These are phyloP conservation scores for Tenualosa ilisha DNA, from an alignment of 2,797 vertebrate genomes.

Conservation along the genomic window DNA sequence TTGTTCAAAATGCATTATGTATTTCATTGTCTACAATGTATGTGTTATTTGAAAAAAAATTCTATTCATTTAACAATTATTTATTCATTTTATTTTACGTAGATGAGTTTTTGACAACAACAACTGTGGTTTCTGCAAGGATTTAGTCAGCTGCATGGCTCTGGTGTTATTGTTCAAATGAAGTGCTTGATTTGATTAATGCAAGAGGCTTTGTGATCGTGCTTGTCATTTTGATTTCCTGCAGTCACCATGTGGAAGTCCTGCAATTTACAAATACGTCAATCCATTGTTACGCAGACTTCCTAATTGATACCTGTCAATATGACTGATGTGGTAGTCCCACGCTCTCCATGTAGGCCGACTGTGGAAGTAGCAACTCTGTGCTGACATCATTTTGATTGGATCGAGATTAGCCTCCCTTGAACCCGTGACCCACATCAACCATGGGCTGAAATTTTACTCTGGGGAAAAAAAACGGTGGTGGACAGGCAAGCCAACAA, in stretches of 20 bases:
- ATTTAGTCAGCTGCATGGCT: background rate
- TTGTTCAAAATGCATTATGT: background rate
- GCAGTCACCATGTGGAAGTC: slow-evolving; percentile 21
- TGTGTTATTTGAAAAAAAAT: no score
- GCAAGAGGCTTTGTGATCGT: background rate
- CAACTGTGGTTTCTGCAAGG: background rate
- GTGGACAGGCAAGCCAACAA: slow-evolving; percentile 73
- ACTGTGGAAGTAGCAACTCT: background rate
- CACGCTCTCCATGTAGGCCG: background rate
- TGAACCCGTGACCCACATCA: slow-evolving; percentile 43
- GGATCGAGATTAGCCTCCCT: background rate
- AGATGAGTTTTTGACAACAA: background rate
- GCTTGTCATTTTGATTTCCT: background rate
- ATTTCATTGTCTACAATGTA: background rate
- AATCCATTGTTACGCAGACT: background rate
- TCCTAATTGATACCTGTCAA: slow-evolving; percentile 18
- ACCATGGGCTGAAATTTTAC: slow-evolving; percentile 67
- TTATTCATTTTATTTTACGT: background rate
- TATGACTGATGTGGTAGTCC: background rate
- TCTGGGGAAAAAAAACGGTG: slow-evolving; percentile 66
- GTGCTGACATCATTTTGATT: background rate
- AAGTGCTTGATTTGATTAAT: slow-evolving; percentile 3
- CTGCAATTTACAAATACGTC: slow-evolving; percentile 21
- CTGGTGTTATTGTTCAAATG: slow-evolving; percentile 14
- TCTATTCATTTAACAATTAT: background rate